These are phyloP conservation scores for Scolanthus callimorphus DNA, from an alignment of 92 coral and sea anemone species.

Conservation along the genomic window DNA sequence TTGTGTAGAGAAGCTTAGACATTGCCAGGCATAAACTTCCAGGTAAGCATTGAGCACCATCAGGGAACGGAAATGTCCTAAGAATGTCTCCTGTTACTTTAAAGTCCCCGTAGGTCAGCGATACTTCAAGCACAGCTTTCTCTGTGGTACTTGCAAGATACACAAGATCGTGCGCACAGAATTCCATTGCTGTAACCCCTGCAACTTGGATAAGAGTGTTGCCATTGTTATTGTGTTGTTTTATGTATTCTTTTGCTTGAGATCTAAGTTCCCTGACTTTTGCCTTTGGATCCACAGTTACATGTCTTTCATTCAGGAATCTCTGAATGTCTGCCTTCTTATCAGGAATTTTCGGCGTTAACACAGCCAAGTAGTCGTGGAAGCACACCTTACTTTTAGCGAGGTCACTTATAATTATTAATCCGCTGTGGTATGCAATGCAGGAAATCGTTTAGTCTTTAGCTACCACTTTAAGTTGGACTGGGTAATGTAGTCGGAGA, in stretches of 20 bases:
- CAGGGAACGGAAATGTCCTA: slow-evolving; percentile 5
- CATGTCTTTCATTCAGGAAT: slow-evolving; percentile 6
- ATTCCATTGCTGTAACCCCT: too few species aligned
- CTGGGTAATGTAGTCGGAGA: slow-evolving; percentile 30
- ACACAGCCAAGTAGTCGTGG: slow-evolving; percentile 7
- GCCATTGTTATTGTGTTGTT: too few species aligned
- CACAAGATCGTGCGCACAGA: slow-evolving; percentile 6
- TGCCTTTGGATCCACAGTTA: slow-evolving; percentile 8
- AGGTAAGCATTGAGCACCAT: slow-evolving; percentile 6
- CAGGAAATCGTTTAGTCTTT: slow-evolving; percentile 24
- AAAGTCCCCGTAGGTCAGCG: slow-evolving; percentile 5
- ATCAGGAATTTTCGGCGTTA: slow-evolving; percentile 12
- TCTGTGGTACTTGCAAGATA: slow-evolving; percentile 7
- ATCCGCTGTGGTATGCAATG: slow-evolving; percentile 23
- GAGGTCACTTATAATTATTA: slow-evolving; percentile 12
- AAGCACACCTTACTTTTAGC: slow-evolving; percentile 9
- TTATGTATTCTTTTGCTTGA: slow-evolving; percentile 20
- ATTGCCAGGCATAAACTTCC: slow-evolving; percentile 7
- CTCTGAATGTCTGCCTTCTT: slow-evolving; percentile 3
- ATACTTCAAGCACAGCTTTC: slow-evolving; percentile 2
- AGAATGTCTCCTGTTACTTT: slow-evolving; percentile 1
- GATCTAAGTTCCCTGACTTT: slow-evolving; percentile 13
- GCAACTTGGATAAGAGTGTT: too few species aligned
- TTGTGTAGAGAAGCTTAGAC: slow-evolving; percentile 5
- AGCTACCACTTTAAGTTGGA: slow-evolving; percentile 24